Evolutionary conservation across 2,888 invertebrate genomes (phyloP).

Genomic region (Folsomia manolachei): DNA sequence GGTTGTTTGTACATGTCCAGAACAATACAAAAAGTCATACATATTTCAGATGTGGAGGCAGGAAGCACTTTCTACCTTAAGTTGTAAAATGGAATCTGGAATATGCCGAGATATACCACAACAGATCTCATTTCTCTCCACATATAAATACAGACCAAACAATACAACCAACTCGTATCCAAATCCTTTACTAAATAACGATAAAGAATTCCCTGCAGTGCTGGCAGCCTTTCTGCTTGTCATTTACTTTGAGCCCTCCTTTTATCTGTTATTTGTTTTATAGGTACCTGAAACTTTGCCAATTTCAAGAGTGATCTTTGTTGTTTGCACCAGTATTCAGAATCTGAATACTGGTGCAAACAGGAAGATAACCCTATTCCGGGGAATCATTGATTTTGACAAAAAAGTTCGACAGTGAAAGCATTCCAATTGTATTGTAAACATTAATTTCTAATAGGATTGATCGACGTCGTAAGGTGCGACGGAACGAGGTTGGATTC

Average conservation of each 20-base stretch:
- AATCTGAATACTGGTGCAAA: not conserved
- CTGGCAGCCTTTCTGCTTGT: not conserved
- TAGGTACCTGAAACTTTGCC: not conserved
- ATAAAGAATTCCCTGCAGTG: not conserved
- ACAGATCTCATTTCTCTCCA: too few species aligned
- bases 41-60: not conserved
- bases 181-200: not conserved
- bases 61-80: not conserved
- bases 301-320: not conserved
- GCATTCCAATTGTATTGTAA: not conserved
- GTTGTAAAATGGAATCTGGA: not conserved
- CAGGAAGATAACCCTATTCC: not conserved
- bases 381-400: not conserved
- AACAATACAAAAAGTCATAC: not conserved
- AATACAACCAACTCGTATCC: not conserved
- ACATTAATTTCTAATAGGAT: not conserved
- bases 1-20: not conserved
- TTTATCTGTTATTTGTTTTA: not conserved
- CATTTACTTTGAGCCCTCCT: not conserved
- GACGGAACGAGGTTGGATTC: too few species aligned
- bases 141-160: not conserved
- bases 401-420: not conserved
- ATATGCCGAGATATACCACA: too few species aligned
- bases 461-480: too few species aligned
- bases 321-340: not conserved